These are phyloP conservation scores for Rhagonycha fulva DNA, from an alignment of 2,888 invertebrate species.

Conservation along the genomic window DNA sequence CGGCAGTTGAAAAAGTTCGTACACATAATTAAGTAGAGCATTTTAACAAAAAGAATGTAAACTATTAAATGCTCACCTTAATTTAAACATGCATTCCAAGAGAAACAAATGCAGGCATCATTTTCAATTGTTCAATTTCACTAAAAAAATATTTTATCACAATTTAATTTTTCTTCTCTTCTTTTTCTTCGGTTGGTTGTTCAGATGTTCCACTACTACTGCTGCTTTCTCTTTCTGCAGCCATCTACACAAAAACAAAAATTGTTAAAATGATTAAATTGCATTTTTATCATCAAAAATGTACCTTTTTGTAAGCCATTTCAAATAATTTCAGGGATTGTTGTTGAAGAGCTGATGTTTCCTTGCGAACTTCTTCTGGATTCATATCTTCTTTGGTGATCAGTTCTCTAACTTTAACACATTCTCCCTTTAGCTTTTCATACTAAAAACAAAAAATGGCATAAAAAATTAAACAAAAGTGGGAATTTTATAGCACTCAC, in stretches of 20 bases:
- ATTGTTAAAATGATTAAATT: neutral
- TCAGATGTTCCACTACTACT: constrained; percentile 49
- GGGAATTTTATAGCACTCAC: constrained; percentile 55
- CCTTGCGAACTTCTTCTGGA: constrained; percentile 87
- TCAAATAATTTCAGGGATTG: constrained; percentile 97
- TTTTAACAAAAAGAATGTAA: neutral
- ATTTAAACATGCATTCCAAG: neutral
- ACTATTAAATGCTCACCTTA: neutral
- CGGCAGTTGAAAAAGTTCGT: neutral
- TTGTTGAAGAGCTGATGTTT: constrained; percentile 89
- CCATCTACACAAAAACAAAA: constrained; percentile 53
- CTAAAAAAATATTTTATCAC: neutral
- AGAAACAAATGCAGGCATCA: neutral
- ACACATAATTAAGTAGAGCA: neutral
- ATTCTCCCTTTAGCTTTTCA: constrained; percentile 84
- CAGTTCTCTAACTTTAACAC: constrained; percentile 78
- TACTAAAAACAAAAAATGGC: constrained; percentile 63
- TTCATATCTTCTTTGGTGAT: constrained; percentile 90
- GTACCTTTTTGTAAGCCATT: constrained; percentile 99
- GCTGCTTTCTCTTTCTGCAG: constrained; percentile 71
- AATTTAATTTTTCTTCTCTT: constrained; percentile 69
- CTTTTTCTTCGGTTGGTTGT: constrained; percentile 56
- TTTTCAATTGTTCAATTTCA: neutral
- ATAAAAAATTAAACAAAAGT: neutral
- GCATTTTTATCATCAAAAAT: constrained; percentile 10